Base-by-base conservation (phyloP, 1,140 invertebrate species). In the Diachasmimorpha longicaudata region DNA sequence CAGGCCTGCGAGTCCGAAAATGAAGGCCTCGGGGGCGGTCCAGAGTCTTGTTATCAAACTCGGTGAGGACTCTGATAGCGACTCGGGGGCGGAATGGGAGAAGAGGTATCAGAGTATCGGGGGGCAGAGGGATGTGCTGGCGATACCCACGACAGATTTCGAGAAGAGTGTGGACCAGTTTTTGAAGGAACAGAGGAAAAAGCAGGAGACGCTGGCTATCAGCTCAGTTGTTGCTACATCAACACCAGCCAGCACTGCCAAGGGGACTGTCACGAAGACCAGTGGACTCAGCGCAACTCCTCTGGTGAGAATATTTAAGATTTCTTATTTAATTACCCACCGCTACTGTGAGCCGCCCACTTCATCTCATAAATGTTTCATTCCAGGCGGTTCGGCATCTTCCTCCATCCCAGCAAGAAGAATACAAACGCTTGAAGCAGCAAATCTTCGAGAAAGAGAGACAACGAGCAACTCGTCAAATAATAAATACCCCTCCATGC, bases 401-500 rank as follows among this genome's bases (percentile, higher is more conserved):
- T 9, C 84, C 89, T 42, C 83, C 78, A 44, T 85, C 86, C 0
- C 83, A 84, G 21, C 87, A 89, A 81, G 86, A 88, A 73, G 89
- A 89, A 68, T 90, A 90, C 76, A 85, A 85, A 25, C 84, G 87
- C 31, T 75, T 90, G n/a, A 89, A 89, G 19, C 85, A 87, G 63
- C 79, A 87, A 55, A 87, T 89, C 19, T 31, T 84, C 5, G 84
- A 88, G 74, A 83, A 81, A 6, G 86, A 88, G 70, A 83, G 82
- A 72, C 8, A 84, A 44, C 84, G 83, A 84, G 39, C 82, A 74
- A 44, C 77, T 75, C 0, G 48, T 75, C 31, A 75, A 74, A 13
- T 70, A 48, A 69, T 70, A 48, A 69, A 25, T 21, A 63, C 77
- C 23, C 52, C 71, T 4, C 42, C 73, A 0, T 71, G 77, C 52